Conservation (phyloP, 2,797 vertebrate genomes). For the Emydoidea blandingii region DNA sequence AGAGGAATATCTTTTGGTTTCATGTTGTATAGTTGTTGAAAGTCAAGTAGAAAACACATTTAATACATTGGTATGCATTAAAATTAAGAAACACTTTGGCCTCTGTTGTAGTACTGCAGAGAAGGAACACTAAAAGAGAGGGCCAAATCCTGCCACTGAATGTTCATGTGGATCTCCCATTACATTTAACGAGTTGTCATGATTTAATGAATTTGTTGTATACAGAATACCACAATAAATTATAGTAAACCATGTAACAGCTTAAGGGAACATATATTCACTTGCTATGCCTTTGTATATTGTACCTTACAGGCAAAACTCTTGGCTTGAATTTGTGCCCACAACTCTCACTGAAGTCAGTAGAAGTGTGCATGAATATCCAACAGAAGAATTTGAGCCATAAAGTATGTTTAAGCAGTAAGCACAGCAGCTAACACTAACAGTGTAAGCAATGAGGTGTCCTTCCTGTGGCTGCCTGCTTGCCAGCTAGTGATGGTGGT, state of each 20-base stretch:
- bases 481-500: background rate
- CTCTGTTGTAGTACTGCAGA: slow-evolving; percentile 36
- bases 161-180: background rate
- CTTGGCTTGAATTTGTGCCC: background rate
- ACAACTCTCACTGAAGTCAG: background rate
- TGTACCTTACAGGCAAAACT: background rate
- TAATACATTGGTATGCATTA: slow-evolving; percentile 62
- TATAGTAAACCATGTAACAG: background rate
- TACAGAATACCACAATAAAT: background rate
- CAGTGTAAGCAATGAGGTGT: background rate
- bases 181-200: slow-evolving; percentile 8
- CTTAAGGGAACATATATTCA: background rate
- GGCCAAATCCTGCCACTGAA: background rate
- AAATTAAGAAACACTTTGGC: slow-evolving; percentile 68
- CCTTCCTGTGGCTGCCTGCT: background rate
- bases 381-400: background rate
- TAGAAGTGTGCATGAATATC: background rate
- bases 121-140: slow-evolving; percentile 6
- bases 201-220: slow-evolving; percentile 28
- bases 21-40: slow-evolving; percentile 69
- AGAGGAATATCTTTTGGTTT: slow-evolving; percentile 74
- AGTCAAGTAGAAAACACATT: slow-evolving; percentile 82
- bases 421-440: background rate
- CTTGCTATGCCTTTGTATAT: background rate
- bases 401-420: background rate